Conservation (phyloP, 2,113 vertebrate genomes). For the Arothron firmamentum region DNA sequence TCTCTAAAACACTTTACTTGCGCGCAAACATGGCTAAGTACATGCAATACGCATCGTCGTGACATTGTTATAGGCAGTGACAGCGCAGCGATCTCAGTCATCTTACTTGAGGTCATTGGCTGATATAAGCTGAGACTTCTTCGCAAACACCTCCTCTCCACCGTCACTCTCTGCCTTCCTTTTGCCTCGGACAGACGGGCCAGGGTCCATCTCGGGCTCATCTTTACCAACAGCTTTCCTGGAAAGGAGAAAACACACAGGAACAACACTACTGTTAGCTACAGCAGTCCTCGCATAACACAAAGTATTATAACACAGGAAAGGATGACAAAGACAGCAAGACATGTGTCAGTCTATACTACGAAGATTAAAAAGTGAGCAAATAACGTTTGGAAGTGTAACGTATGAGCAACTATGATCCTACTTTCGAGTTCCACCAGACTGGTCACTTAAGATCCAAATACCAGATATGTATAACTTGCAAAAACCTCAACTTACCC, state of each 20-base stretch:
- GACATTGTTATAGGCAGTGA: too few species aligned
- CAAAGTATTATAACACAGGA: neutral
- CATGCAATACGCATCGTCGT: too few species aligned
- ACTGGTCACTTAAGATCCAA: neutral
- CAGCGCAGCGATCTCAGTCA: too few species aligned
- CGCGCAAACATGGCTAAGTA: too few species aligned
- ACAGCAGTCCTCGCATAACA: neutral
- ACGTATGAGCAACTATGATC: constrained; percentile 11
- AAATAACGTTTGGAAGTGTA: neutral
- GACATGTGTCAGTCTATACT: neutral
- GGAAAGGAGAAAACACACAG: constrained; percentile 5
- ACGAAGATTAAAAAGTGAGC: neutral
- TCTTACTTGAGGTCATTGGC: constrained; percentile 86
- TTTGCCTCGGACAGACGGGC: constrained; percentile 63
- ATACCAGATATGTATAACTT: neutral
- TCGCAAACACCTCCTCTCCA: constrained; percentile 78
- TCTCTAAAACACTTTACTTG: neutral
- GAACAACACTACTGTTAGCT: neutral
- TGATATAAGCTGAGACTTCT: constrained; percentile 78
- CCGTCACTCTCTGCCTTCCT: constrained; percentile 74
- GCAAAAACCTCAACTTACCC: constrained; percentile 63
- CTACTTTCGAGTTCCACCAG: neutral
- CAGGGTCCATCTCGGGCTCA: constrained; percentile 54
- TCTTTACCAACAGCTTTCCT: constrained; percentile 72
- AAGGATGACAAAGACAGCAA: neutral